Evolutionary conservation across 2,113 vertebrate genomes (phyloP).

Genomic region (Halcyon malimbica): DNA sequence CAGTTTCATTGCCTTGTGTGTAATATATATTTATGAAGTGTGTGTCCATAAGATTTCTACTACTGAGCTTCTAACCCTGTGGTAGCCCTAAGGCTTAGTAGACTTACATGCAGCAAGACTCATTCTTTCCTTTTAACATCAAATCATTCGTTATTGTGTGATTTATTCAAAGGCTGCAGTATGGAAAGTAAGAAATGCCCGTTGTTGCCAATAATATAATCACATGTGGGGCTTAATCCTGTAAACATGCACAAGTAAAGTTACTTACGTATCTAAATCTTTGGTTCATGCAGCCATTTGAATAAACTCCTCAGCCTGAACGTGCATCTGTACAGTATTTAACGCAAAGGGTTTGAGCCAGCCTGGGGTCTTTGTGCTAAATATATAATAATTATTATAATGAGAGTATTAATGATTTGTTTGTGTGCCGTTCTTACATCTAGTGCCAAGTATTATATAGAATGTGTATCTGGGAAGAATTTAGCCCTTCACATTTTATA

Average conservation of each 20-base stretch:
- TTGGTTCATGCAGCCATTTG: slow-evolving; percentile 8
- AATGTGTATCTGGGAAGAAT: slow-evolving; percentile 58
- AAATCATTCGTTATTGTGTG: neutral
- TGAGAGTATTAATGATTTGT: slow-evolving; percentile 68
- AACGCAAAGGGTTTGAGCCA: slow-evolving; percentile 19
- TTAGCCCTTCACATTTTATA: slow-evolving; percentile 55
- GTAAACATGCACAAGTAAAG: slow-evolving; percentile 21
- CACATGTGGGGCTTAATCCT: slow-evolving; percentile 17
- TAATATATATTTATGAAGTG: neutral
- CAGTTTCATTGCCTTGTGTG: neutral
- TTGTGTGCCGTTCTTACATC: slow-evolving; percentile 54
- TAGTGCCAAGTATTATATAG: slow-evolving; percentile 55
- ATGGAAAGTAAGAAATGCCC: neutral
- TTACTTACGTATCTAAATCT: slow-evolving; percentile 21
- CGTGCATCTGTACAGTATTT: slow-evolving; percentile 30
- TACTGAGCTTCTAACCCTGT: neutral
- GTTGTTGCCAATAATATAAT: slow-evolving; percentile 5
- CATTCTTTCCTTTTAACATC: slow-evolving; percentile 21
- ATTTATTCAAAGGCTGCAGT: slow-evolving; percentile 38
- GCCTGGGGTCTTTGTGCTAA: slow-evolving; percentile 63
- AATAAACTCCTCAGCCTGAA: slow-evolving; percentile 47
- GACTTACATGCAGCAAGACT: neutral
- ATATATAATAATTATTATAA: slow-evolving; percentile 66
- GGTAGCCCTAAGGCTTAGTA: neutral
- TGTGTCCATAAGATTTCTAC: neutral